Evolutionary conservation across 2,888 invertebrate genomes (phyloP), one percentile per base, ranked within the genome.

Genomic region (Rapana venosa): DNA sequence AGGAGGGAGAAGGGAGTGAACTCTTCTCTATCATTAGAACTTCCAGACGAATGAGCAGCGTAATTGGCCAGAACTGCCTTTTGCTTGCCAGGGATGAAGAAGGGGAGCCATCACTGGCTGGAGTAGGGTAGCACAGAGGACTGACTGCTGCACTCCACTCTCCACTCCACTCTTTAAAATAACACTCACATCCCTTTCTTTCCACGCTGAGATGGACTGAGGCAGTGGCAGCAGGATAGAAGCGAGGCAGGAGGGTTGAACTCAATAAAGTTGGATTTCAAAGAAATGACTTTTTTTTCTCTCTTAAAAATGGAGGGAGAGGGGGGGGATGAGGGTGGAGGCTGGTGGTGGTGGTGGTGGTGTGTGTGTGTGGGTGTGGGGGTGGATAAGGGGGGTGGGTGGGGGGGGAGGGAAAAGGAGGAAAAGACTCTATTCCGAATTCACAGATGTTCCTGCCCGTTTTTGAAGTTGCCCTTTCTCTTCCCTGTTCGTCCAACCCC

Each of bases 1-100:
- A 47, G 35, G 36, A 47, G 47, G 8, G 47, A 47, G 47, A 83
- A 47, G 83, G 83, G 83, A 26, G 35, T 83, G 20, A 83, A 83
- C 85, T 85, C 58, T 87, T 85, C 58, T 87, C 74, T 47, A 87
- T 87, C 87, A 70, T 87, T 87, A 87, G 35, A 30, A 74, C 36
- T 87, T 66, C 74, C 87, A 74, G 74, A 13, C 70, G 61, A 87
- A 17, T 58, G 85, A 58, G 85, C 85, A 61, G 26, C 26, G 61
- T 61, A 85, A 85, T 61, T 85, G 85, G 58, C 15, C 58, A 85
- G 58, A 30, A 36, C 61, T 26, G 58, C 61, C 61, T 61, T n/a
- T 84, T 84, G 36, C 5, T 47, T 47, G 47, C 61, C 61, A 17
- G 47, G 17, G 20, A n/a, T n/a, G 61, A 61, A 61, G 85, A 61